Percentiles rank a stretch among this genome's conserved stretches.
phyloP scores from a whole-genome alignment of 1,140 invertebrate species.

The Cydia amplana region DNA sequence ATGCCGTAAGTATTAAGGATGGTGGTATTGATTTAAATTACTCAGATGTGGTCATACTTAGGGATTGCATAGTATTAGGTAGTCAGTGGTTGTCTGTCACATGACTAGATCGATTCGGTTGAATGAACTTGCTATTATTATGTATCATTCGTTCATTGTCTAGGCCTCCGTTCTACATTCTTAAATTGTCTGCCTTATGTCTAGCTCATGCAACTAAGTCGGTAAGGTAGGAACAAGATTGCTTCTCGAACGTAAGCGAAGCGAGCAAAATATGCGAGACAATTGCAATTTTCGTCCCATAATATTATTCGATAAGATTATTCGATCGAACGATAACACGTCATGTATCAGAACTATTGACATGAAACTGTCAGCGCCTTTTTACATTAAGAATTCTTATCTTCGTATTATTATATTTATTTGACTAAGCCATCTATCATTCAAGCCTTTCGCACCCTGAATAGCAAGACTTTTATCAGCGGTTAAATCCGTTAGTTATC shows the following conservation, averaged over 20 bases:
- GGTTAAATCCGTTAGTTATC: not conserved
- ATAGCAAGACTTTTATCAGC: not conserved
- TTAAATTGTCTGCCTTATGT: conserved; percentile 18
- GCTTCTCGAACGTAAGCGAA: not conserved
- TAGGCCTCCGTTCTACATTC: conserved; percentile 9
- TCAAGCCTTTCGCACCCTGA: not conserved
- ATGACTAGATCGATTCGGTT: not conserved
- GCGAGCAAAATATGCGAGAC: not conserved
- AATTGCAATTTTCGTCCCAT: no score
- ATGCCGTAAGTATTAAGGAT: not conserved
- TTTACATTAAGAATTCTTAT: no score
- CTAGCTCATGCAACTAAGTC: not conserved
- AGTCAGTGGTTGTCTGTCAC: not conserved
- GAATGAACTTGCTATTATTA: conserved; percentile 8
- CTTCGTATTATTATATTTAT: no score
- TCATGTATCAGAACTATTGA: no score
- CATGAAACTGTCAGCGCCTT: no score
- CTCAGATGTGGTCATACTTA: not conserved
- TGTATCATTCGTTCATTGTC: conserved; percentile 5
- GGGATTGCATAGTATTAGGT: not conserved
- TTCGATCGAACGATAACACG: no score
- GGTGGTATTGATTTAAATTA: not conserved
- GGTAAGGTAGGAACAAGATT: not conserved
- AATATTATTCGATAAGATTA: no score
- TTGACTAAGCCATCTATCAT: no score